Conservation (phyloP, 2,797 vertebrate species). For the Pseudocheirus occidentalis region DNA sequence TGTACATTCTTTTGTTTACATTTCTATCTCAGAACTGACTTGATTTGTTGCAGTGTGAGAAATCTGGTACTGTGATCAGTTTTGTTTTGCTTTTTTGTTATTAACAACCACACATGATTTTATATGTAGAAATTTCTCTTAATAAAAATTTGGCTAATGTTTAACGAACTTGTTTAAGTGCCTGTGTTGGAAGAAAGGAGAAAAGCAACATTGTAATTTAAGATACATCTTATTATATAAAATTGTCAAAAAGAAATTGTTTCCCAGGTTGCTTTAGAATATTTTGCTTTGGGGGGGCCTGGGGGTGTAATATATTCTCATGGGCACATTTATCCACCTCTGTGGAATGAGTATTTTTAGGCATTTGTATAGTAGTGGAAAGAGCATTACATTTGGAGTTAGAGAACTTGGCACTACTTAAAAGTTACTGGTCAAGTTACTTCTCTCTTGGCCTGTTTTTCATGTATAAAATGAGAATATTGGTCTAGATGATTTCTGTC, state of each 20-base stretch:
- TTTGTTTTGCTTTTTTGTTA: not conserved
- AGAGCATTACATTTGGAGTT: not conserved
- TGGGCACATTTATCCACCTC: not conserved
- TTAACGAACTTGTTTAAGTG: not conserved
- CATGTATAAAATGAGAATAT: not conserved
- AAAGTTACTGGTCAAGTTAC: not conserved
- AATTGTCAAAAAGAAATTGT: constrained; percentile 40
- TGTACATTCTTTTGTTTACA: not conserved
- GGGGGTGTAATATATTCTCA: not conserved
- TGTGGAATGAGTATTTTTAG: not conserved
- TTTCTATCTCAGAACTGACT: not conserved
- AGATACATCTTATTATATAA: constrained; percentile 18
- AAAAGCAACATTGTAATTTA: constrained; percentile 11
- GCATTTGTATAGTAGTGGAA: not conserved
- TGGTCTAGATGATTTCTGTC: not conserved
- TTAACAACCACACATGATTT: not conserved
- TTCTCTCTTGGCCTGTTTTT: not conserved
- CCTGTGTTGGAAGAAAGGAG: constrained; percentile 31
- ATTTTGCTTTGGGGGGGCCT: not conserved
- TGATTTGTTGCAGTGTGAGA: not conserved
- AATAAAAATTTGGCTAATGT: constrained; percentile 9
- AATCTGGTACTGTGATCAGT: not conserved
- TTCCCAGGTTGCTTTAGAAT: constrained; percentile 34
- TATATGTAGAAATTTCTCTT: not conserved
- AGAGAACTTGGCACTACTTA: constrained; percentile 26